Base-by-base conservation (phyloP, 2,888 invertebrate genomes). In the Mesorhabditis spiculigera region DNA sequence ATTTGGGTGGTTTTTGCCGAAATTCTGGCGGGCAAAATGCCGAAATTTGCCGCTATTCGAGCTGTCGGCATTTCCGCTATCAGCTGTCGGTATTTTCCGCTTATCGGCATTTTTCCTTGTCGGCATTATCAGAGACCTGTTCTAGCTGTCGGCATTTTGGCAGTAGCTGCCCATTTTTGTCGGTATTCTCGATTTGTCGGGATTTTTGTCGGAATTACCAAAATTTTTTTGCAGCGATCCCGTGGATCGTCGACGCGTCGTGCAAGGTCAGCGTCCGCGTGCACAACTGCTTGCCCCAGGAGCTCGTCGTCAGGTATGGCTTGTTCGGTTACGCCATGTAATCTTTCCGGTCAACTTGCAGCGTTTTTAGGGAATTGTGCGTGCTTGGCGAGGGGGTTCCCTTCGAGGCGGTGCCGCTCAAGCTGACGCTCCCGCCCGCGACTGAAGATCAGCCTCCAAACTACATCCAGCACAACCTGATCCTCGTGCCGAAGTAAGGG, bases 361-460 rank as follows among this genome's bases (percentile, higher is more conserved):
- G 42, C 69, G 82, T 41, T 66, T 80, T 76, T 44, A 75, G 77
- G 16, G 82, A 83, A 42, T 70, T 84, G 10, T 75, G 77, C 43
- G 68, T 84, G 13, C 71, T 81, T 45, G 74, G 76, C 1, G 83
- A 83, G 58, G 85, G 85, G 1, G 77, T 79, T 58, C 67, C 70
- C 4, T 85, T 85, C 67, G 85, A 85, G 61, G 68, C 82, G 6
- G 79, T 82, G 10, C 83, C 82, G 61, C 75, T 85, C n/a, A 74
- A 79, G 16, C 71, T 85, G 61, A 80, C 76, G 43, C 72, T 85
- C 6, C 79, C 82, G 0, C 77, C 83, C 4, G 65, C 77, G 4
- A 72, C 69, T 10, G 58, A 50, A 50, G n/a, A 50, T 13, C 8
- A 13, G 58, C 58, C 58, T 10, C 58, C 8, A 50, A 10, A n/a